These are phyloP conservation scores for Aphelenchoides fujianensis DNA, from an alignment of 1,140 invertebrate genomes.

Conservation along the genomic window DNA sequence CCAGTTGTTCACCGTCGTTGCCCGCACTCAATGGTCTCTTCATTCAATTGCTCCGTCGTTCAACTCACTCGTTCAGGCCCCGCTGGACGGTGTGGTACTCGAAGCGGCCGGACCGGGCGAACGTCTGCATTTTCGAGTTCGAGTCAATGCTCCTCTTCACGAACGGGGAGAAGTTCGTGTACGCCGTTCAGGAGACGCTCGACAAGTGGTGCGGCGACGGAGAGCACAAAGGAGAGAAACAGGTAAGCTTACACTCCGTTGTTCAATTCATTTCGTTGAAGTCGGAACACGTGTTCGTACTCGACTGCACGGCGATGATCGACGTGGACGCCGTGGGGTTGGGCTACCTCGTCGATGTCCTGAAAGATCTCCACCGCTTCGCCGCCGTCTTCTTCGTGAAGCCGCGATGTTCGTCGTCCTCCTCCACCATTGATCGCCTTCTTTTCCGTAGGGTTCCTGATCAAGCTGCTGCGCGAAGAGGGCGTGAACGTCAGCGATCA, in stretches of 20 bases:
- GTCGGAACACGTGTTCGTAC: background rate
- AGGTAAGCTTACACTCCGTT: background rate
- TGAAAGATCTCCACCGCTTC: background rate
- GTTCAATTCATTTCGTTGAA: background rate
- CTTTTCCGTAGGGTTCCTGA: conserved; percentile 1
- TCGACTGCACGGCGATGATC: conserved; percentile 14
- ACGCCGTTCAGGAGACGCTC: conserved; percentile 26
- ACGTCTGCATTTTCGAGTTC: conserved; percentile 36
- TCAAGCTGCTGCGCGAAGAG: background rate
- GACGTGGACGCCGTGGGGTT: conserved; percentile 7
- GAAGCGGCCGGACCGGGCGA: background rate
- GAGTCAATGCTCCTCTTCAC: conserved; percentile 36
- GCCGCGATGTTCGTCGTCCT: background rate
- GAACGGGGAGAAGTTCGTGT: conserved; percentile 33
- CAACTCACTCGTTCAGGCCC: conserved; percentile 20
- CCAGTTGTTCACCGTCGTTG: conserved; percentile 36
- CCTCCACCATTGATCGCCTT: too few relatives aligned
- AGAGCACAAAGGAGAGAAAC: background rate
- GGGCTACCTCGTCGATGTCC: background rate
- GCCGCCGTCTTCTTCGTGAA: background rate
- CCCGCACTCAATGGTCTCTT: conserved; percentile 35
- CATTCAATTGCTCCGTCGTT: background rate
- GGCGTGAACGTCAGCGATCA: background rate
- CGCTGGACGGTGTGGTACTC: conserved; percentile 31
- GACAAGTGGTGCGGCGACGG: conserved; percentile 16